A percentile compares a stretch with the other conserved stretches of the same genome.
phyloP scores from a whole-genome alignment of 2,888 invertebrate species.

The Lacanobia oleracea region DNA sequence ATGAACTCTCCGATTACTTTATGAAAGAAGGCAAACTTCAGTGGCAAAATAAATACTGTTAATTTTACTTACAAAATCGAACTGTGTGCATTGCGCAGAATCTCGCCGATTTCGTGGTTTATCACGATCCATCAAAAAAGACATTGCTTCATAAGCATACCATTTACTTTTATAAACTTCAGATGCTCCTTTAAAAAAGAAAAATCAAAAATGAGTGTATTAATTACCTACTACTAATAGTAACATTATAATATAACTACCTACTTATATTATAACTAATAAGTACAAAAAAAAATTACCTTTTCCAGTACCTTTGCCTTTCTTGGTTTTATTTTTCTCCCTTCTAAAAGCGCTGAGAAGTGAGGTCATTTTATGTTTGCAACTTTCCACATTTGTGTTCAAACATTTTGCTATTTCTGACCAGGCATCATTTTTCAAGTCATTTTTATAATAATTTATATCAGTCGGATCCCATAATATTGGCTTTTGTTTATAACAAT shows the following conservation, averaged over 20 bases:
- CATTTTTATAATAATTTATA: slow-evolving; percentile 24
- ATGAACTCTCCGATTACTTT: slow-evolving; percentile 12
- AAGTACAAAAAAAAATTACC: slow-evolving; percentile 15
- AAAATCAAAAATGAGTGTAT: slow-evolving; percentile 24
- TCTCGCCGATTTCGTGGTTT: slow-evolving; percentile 29
- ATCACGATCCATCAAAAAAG: slow-evolving; percentile 31
- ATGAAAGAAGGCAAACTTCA: slow-evolving; percentile 22
- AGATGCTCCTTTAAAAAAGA: slow-evolving; percentile 25
- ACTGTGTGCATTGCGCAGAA: slow-evolving; percentile 26
- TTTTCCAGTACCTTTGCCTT: slow-evolving; percentile 20
- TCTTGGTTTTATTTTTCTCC: slow-evolving; percentile 23
- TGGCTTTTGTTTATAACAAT: slow-evolving; percentile 24
- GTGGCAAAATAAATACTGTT: slow-evolving; percentile 29
- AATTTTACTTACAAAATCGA: slow-evolving; percentile 27
- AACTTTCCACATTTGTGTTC: slow-evolving; percentile 24
- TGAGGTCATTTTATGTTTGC: slow-evolving; percentile 26
- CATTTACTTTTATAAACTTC: slow-evolving; percentile 30
- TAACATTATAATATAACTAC: slow-evolving; percentile 21
- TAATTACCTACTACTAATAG: slow-evolving; percentile 17
- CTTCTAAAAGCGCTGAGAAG: slow-evolving; percentile 25
- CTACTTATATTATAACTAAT: slow-evolving; percentile 16
- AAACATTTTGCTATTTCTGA: slow-evolving; percentile 19
- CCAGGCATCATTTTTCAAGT: slow-evolving; percentile 19
- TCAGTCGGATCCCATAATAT: slow-evolving; percentile 25
- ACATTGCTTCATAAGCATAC: slow-evolving; percentile 33